A percentile compares a stretch with the other conserved stretches of the same genome.
phyloP scores from a whole-genome alignment of 2,113 vertebrate genomes.

The Sterna hirundo region DNA sequence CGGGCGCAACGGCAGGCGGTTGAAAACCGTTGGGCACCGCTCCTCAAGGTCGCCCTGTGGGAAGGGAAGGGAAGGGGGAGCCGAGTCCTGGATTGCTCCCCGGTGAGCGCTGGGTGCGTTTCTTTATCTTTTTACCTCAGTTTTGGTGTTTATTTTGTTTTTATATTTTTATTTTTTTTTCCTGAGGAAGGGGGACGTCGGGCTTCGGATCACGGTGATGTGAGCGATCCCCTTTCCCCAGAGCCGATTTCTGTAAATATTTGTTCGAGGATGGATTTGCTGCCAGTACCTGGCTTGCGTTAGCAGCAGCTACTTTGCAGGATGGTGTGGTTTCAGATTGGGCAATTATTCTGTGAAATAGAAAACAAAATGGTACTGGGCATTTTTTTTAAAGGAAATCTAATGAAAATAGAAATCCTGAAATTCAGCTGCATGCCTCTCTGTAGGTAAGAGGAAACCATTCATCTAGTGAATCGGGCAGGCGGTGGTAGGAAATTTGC shows the following conservation, averaged over 20 bases:
- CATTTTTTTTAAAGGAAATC: not conserved
- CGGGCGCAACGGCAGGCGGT: not conserved
- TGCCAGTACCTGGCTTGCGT: not conserved
- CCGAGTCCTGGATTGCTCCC: not conserved
- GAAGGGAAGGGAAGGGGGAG: not conserved
- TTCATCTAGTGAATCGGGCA: rapidly evolving
- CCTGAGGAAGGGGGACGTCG: not conserved
- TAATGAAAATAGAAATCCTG: not conserved
- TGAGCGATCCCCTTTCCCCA: not conserved
- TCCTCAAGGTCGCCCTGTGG: not conserved
- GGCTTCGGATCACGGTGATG: not conserved
- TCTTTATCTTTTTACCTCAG: not conserved
- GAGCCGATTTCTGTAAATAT: not conserved
- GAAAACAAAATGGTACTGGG: not conserved
- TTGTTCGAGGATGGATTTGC: not conserved
- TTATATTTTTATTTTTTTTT: not conserved
- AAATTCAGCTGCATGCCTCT: not conserved
- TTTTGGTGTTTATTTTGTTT: not conserved
- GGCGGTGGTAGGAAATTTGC: not conserved
- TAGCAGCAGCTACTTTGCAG: not conserved
- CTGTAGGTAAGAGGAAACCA: not conserved
- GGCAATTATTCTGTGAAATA: not conserved
- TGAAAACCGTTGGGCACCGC: not conserved
- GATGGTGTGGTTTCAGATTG: not conserved
- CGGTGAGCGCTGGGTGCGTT: not conserved